Evolutionary conservation across 2,888 invertebrate species (phyloP).

Genomic region (Brenthis daphne): DNA sequence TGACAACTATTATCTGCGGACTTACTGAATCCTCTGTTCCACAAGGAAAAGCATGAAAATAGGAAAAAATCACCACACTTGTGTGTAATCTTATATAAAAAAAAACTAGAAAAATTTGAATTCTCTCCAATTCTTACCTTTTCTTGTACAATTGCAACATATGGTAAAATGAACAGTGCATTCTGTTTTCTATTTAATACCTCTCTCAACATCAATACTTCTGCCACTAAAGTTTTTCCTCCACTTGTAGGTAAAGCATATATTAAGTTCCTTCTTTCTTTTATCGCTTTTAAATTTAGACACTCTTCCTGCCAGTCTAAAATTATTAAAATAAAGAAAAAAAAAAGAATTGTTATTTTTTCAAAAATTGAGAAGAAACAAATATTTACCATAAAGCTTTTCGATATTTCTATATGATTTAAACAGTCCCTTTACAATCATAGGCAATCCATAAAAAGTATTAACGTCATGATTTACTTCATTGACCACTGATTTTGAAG

Average conservation of each 20-base stretch:
- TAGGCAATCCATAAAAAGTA: constrained; percentile 90
- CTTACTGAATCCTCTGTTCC: no score
- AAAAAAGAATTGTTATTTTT: background rate
- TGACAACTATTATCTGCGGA: no score
- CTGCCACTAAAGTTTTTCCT: constrained; percentile 98
- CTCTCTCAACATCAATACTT: constrained; percentile 94
- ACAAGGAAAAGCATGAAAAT: no score
- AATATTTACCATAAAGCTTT: constrained; percentile 88
- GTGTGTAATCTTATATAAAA: no score
- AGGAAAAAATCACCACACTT: no score
- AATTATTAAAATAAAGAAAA: constrained; percentile 51
- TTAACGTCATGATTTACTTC: constrained; percentile 39
- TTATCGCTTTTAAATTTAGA: constrained; percentile 88
- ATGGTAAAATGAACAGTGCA: constrained; percentile 95
- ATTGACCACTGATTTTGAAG: constrained; percentile 37
- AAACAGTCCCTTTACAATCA: constrained; percentile 86
- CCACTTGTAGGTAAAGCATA: constrained; percentile 98
- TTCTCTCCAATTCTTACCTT: constrained; percentile 83
- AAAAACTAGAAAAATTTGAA: background rate
- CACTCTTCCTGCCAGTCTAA: constrained; percentile 98
- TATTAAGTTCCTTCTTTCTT: constrained; percentile 89
- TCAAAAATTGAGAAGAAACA: background rate
- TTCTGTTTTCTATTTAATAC: constrained; percentile 90
- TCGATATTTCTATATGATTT: constrained; percentile 89
- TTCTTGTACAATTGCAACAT: constrained; percentile 98